Base-by-base conservation (phyloP, 2,113 vertebrate species). In the Channa argus region DNA sequence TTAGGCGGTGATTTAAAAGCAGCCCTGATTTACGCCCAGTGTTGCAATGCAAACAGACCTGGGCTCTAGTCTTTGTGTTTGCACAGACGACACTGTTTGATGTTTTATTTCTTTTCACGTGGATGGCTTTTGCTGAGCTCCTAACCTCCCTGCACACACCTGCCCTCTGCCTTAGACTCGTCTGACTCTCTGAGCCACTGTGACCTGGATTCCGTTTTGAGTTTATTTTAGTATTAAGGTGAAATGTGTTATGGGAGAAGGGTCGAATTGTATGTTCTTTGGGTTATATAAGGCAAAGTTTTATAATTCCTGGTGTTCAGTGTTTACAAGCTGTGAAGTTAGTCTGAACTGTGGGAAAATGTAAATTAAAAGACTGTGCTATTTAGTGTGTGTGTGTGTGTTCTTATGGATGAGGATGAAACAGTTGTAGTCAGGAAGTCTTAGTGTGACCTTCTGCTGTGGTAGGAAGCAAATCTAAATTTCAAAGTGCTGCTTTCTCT, bases 21-120 rank as follows among this genome's bases (percentile, higher is more conserved):
- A 53, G 39, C 64, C 8, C 34, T 10, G 44, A 12, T 80, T 15
- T 38, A 36, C 51, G 44, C 45, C 15, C 8, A 15, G 34, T 49
- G 66, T 39, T 44, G 72, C 10, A 43, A 50, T 72, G 63, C 70
- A 66, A 62, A 61, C 73, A 54, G 45, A n/a, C 3, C 56, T 36
- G 63, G 5, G 6, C 72, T 77, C 52, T 81, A 83, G 77, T 84
- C 63, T 50, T 46, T 0, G 1, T 92, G 86, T 91, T 87, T 88
- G 86, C 85, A 86, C 59, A 71, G 83, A 62, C 77, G 81, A 89
- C 89, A 89, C 64, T 59, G 75, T 86, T 81, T 84, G 80, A 85
- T 90, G 74, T 83, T 71, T 74, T 73, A 69, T 63, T 80, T 76
- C 45, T 73, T 77, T 88, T 86, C 52, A 84, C 76, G 24, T 87